Evolutionary conservation across 2,113 vertebrate genomes (phyloP), one percentile per base, ranked within the genome.

Genomic region (Gymnarchus niloticus): DNA sequence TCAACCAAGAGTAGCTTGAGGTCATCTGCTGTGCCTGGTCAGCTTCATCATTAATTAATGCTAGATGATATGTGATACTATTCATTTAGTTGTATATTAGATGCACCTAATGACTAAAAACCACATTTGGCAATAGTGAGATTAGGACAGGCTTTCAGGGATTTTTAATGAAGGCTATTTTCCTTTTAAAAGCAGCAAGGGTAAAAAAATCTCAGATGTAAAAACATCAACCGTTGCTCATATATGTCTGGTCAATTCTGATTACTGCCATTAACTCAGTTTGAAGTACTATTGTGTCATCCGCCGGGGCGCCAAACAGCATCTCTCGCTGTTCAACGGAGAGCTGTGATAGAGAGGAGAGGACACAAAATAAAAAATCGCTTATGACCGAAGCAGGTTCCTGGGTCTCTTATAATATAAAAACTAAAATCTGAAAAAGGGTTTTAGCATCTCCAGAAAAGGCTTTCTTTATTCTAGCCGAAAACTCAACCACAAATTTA

Each of bases 41-140:
- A 81, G 23, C 48, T 81, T 51, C 12, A 51, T 81, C 48, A 81
- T 81, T 81, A 81, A 81, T 81, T 51, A 48, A 25, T 81, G 12
- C n/a, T 81, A 46, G 77, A 25, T 8, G 77, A 48, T 51, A 3
- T 48, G n/a, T n/a, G n/a, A n/a, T n/a, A n/a, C 61, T 28, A 37
- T 73, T 9, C 65, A 73, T 73, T 73, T 73, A 19, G 41, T 37
- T 73, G 65, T 33, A 73, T 73, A 73, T 73, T 73, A 73, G 65
- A 73, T 41, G 33, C 65, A 41, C 28, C 65, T 41, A 41, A 41
- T 73, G 65, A 17, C 14, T n/a, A 37, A 17, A n/a, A n/a, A n/a
- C n/a, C n/a, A n/a, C n/a, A n/a, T n/a, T n/a, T n/a, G n/a, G n/a
- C n/a, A n/a, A n/a, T 73, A 33, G 65, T 73, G 41, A 41, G 65